Conservation (phyloP, 2,888 invertebrate genomes). For the Caenorhabditis sulstoni region DNA sequence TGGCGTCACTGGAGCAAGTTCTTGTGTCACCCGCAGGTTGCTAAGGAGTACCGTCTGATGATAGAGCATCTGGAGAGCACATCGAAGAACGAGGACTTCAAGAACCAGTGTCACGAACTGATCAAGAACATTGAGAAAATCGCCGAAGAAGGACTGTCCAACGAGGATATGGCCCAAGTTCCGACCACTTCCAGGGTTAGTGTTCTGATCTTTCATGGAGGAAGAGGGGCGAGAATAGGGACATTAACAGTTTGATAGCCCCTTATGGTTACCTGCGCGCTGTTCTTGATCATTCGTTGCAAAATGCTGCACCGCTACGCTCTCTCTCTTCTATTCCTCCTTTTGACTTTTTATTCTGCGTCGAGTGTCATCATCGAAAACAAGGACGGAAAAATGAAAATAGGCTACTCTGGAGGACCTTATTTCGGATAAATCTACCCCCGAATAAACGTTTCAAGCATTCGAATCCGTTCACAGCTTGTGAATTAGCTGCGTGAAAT, state of each 20-base stretch:
- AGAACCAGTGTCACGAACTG: slow-evolving; percentile 29
- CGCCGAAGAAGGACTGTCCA: slow-evolving; percentile 37
- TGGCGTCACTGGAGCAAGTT: slow-evolving; percentile 55
- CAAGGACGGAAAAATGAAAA: slow-evolving; percentile 47
- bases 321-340: slow-evolving; percentile 19
- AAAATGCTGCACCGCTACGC: neutral
- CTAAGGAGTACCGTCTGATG: slow-evolving; percentile 20
- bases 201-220: neutral
- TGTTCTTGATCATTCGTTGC: too few relatives aligned
- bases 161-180: slow-evolving; percentile 27
- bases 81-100: slow-evolving; percentile 48
- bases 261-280: too few relatives aligned
- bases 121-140: slow-evolving; percentile 33
- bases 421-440: slow-evolving; percentile 33
- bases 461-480: too few relatives aligned
- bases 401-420: slow-evolving; percentile 44
- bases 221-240: neutral
- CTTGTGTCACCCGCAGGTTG: slow-evolving; percentile 33
- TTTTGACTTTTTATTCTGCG: slow-evolving; percentile 37
- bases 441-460: slow-evolving; percentile 10
- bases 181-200: slow-evolving; percentile 34
- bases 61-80: slow-evolving; percentile 12
- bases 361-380: slow-evolving; percentile 45
- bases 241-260: too few relatives aligned
- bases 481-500: too few relatives aligned